A percentile compares a stretch with the other conserved stretches of the same genome.
phyloP scores from a whole-genome alignment of 2,113 vertebrate genomes.

The Hypanus sabinus region DNA sequence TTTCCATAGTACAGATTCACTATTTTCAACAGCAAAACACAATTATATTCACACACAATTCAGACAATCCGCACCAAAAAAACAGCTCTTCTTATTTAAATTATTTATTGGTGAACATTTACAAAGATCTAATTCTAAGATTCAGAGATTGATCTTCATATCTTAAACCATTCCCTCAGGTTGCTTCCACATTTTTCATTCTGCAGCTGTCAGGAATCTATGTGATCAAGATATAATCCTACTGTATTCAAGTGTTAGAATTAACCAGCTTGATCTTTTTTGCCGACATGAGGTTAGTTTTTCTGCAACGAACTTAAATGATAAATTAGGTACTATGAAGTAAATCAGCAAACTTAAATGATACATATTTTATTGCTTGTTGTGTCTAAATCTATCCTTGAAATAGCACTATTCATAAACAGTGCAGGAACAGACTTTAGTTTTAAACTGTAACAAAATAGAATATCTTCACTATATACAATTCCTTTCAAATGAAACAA shows the following conservation, averaged over 20 bases:
- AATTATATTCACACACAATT: not conserved
- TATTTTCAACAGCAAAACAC: not conserved
- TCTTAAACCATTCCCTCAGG: slow-evolving; percentile 22
- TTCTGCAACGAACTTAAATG: not conserved
- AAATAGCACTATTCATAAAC: not conserved
- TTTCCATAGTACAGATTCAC: not conserved
- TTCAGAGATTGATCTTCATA: slow-evolving; percentile 23
- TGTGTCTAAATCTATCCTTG: not conserved
- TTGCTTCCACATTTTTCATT: not conserved
- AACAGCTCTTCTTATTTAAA: not conserved
- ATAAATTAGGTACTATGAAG: slow-evolving; percentile 19
- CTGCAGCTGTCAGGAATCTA: not conserved
- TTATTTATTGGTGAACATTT: not conserved
- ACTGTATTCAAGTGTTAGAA: no score
- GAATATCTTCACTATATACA: not conserved
- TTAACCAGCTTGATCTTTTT: no score
- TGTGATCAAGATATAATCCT: not conserved
- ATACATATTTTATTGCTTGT: not conserved
- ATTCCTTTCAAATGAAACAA: not conserved
- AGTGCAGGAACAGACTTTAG: not conserved
- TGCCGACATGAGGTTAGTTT: no score
- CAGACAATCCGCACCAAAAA: not conserved
- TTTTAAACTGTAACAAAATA: not conserved
- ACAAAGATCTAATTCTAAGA: slow-evolving; percentile 21
- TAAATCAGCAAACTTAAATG: not conserved